A percentile compares a stretch with the other conserved stretches of the same genome.
Evolutionary conservation across 53 echinoderm and acorn worm genomes (phyloP).

Genomic region (Paelopatides confundens): DNA sequence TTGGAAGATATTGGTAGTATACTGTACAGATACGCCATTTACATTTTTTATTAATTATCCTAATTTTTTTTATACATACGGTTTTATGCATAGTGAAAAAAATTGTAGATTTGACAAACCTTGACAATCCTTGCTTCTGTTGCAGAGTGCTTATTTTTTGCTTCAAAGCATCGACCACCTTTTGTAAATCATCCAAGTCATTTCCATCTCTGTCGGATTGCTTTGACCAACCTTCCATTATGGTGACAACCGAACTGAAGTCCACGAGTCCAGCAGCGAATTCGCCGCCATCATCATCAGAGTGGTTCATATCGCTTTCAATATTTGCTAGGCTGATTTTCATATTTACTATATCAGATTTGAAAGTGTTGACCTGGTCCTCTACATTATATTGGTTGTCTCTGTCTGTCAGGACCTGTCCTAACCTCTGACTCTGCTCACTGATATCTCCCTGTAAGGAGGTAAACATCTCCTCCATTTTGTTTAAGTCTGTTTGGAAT

Average conservation of each 20-base stretch:
- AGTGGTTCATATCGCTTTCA: not conserved
- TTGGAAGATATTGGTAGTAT: too few relatives aligned
- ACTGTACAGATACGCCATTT: too few relatives aligned
- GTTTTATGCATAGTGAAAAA: not conserved
- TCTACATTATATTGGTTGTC: conserved; percentile 1
- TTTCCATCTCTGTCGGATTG: not conserved
- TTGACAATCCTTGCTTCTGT: not conserved
- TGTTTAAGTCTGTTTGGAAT: not conserved
- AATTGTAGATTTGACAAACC: not conserved
- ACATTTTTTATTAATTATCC: too few relatives aligned
- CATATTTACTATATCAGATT: not conserved
- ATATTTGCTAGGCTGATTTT: not conserved
- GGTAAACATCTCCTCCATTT: not conserved
- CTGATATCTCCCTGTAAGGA: not conserved
- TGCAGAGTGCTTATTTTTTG: conserved; percentile 9
- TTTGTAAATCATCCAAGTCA: not conserved
- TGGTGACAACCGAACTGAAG: not conserved
- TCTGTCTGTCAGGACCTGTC: not conserved
- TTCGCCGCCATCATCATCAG: not conserved
- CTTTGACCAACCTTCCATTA: not conserved
- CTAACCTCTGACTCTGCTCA: not conserved
- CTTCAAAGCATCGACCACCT: conserved; percentile 29
- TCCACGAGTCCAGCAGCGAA: not conserved
- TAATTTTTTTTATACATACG: too few relatives aligned
- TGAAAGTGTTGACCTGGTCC: not conserved